Evolutionary conservation across 2,888 invertebrate genomes (phyloP), one percentile per base, ranked within the genome.

Genomic region (Brenthis ino): DNA sequence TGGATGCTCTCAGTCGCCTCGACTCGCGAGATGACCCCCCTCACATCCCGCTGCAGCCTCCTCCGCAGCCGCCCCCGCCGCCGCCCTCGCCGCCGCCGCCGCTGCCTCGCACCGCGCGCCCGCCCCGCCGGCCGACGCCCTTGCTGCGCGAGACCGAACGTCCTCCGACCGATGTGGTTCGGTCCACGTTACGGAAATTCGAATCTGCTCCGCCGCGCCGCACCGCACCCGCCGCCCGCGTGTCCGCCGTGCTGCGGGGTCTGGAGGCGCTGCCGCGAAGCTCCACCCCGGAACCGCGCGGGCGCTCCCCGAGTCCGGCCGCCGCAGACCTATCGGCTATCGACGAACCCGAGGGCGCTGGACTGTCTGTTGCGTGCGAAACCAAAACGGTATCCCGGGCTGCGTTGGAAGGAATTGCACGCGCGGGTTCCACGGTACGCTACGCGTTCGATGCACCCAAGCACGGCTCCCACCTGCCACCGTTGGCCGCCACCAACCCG

Each of bases 121-220:
- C 78, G 74, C 89, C 76, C 77, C 87, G 77, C 72, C 94, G 94
- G 78, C 94, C 95, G 76, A 93, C 91, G 57, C 95, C 96, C 1
- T 89, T 96, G 58, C 93, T 96, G 79, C 95, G 95, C 77, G 96
- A 96, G 75, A 95, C 95, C 14, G 97, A 97, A 80, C 94, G 97
- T 61, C 98, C 98, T 2, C 98, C 98, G 20, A 96, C 96, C 0
- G 98, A 98, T 91, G 95, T 98, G 75, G 98, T 98, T 70, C 97
- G 96, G 79, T 96, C 97, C 71, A 96, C 97, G 14, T 94, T 97
- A 72, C 95, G 96, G 80, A 95, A 97, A 80, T 98, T 98, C 88
- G 98, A 98, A 85, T 93, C 94, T 57, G 93, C 94, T 1, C 94
- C 95, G 13, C 90, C 94, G 75, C 92, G 94, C 1, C 91, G 94